phyloP scores from a whole-genome alignment of 2,888 invertebrate genomes.

The Gymnocheta viridis region DNA sequence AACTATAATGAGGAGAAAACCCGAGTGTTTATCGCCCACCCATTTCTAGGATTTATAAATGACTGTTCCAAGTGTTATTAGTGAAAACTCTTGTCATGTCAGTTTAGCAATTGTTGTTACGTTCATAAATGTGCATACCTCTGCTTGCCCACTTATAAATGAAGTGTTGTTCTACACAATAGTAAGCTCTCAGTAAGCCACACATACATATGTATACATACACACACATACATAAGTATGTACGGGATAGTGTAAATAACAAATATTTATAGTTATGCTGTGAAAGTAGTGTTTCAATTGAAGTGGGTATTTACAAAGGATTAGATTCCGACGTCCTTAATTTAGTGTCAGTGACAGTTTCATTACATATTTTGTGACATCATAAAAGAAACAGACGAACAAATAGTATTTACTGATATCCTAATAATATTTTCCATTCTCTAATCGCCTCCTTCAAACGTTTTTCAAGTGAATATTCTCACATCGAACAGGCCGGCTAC shows the following conservation, averaged over 20 bases:
- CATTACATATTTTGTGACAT: slow-evolving; percentile 58
- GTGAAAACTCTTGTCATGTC: slow-evolving; percentile 60
- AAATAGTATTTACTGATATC: slow-evolving; percentile 41
- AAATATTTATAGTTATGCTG: background rate
- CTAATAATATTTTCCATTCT: slow-evolving; percentile 1
- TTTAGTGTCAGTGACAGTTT: slow-evolving; percentile 54
- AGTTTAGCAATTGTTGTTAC: slow-evolving; percentile 45
- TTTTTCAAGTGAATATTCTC: background rate
- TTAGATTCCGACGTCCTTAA: slow-evolving; percentile 10
- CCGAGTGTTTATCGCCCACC: background rate
- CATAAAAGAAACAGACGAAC: slow-evolving; percentile 57
- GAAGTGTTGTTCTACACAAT: background rate
- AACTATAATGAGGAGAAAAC: background rate
- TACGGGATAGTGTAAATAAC: background rate
- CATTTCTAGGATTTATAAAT: slow-evolving; percentile 34
- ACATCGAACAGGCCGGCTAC: background rate
- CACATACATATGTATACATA: background rate
- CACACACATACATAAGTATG: background rate
- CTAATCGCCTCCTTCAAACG: too few species aligned
- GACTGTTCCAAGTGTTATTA: slow-evolving; percentile 55
- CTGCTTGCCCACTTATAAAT: background rate
- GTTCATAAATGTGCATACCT: slow-evolving; percentile 33
- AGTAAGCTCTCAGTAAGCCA: background rate
- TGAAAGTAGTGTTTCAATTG: background rate
- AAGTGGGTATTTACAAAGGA: slow-evolving; percentile 31